These are phyloP conservation scores for Elaphurus davidianus DNA, from an alignment of 2,113 vertebrate genomes.

Conservation along the genomic window DNA sequence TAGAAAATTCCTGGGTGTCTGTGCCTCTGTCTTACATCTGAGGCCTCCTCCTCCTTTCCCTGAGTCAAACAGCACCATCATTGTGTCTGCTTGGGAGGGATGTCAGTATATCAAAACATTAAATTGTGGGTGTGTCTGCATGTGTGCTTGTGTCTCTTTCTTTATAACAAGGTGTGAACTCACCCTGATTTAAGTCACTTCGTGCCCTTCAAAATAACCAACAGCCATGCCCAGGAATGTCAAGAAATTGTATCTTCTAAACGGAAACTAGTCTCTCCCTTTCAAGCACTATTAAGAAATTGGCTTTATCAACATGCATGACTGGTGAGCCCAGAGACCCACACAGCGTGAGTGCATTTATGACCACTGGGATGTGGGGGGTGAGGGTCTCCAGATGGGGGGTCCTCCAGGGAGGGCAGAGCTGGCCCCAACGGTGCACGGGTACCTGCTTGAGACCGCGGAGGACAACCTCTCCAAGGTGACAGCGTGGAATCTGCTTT, in stretches of 20 bases:
- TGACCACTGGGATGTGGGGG: background rate
- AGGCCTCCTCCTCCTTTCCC: conserved; percentile 62
- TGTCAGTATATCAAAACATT: conserved; percentile 61
- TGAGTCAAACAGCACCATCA: conserved; percentile 55
- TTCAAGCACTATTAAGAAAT: conserved; percentile 42
- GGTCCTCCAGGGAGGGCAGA: background rate
- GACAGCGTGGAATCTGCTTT: background rate
- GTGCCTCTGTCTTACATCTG: conserved; percentile 56
- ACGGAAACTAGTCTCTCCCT: conserved; percentile 11
- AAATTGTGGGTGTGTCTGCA: conserved; percentile 59
- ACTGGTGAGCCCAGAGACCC: conserved; percentile 29
- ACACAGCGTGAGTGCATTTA: background rate
- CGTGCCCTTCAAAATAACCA: conserved; percentile 74
- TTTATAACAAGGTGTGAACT: background rate
- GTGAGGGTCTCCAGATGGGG: background rate
- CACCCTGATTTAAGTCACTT: conserved; percentile 70
- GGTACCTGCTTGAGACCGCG: background rate
- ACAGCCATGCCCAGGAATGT: conserved; percentile 46
- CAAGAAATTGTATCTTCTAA: conserved; percentile 63
- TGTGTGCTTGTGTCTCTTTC: background rate
- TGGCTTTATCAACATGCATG: background rate
- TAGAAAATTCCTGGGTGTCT: conserved; percentile 63
- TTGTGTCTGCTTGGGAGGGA: conserved; percentile 50
- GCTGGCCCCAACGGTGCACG: fast-evolving
- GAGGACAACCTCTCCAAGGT: background rate